These are phyloP conservation scores for Glaucomys volans DNA, from an alignment of 2,113 vertebrate genomes.

Conservation along the genomic window DNA sequence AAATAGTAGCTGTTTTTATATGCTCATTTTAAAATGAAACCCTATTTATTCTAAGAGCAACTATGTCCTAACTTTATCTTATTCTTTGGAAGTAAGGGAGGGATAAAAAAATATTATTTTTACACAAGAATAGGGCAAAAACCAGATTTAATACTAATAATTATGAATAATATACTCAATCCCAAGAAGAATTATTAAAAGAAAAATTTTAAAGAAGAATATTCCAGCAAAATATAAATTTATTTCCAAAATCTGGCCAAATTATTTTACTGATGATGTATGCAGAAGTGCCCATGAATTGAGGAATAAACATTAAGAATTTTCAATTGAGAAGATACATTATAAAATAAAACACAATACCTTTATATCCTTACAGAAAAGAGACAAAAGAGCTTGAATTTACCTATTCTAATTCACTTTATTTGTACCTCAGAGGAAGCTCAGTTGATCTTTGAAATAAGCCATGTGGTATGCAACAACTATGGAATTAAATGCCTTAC, in stretches of 20 bases:
- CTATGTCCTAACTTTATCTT: background rate
- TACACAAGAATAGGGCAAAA: background rate
- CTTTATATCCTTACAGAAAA: slow-evolving; percentile 3
- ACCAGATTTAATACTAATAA: background rate
- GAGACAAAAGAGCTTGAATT: background rate
- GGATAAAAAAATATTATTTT: background rate
- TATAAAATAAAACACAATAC: background rate
- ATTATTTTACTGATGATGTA: background rate
- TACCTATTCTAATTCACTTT: background rate
- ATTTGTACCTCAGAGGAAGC: background rate
- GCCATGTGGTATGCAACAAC: background rate
- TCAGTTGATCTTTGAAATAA: background rate
- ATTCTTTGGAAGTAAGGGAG: background rate
- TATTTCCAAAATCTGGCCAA: background rate
- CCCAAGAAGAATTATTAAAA: background rate
- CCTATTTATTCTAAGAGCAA: background rate
- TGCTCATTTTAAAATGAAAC: background rate
- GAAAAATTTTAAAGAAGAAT: background rate
- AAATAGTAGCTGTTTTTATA: background rate
- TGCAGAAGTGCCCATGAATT: background rate
- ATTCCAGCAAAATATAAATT: background rate
- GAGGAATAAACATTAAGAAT: background rate
- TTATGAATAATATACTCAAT: background rate
- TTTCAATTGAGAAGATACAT: background rate
- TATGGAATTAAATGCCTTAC: background rate